phyloP scores from a whole-genome alignment of 2,888 invertebrate species.

The Cantharis rustica region DNA sequence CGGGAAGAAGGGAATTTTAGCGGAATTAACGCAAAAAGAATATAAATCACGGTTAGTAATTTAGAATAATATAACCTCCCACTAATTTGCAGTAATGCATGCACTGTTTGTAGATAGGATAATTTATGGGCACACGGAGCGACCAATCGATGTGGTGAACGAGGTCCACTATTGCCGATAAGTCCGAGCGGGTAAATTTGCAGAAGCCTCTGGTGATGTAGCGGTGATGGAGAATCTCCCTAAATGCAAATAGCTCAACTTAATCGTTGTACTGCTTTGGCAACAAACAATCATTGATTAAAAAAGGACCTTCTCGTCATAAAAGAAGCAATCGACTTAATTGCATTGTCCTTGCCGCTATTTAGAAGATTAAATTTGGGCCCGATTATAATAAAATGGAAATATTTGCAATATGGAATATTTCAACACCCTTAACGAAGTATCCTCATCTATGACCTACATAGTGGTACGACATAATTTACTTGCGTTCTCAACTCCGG shows the following conservation, averaged over 20 bases:
- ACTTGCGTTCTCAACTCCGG: constrained; percentile 21
- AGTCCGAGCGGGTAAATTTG: constrained; percentile 38
- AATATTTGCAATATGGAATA: constrained; percentile 4
- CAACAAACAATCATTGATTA: neutral
- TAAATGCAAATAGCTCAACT: constrained; percentile 37
- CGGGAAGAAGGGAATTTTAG: constrained; percentile 20
- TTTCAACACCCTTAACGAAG: neutral
- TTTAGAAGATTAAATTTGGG: neutral
- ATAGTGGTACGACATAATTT: constrained; percentile 22
- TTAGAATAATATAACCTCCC: constrained; percentile 45
- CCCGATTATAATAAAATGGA: neutral
- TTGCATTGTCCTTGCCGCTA: neutral
- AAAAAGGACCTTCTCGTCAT: neutral
- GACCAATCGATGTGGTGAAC: constrained; percentile 43
- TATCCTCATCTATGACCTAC: constrained; percentile 16
- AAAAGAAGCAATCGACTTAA: neutral
- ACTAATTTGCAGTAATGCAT: constrained; percentile 47
- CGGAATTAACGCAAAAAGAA: constrained; percentile 38
- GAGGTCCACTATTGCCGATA: constrained; percentile 36
- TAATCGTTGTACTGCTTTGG: constrained; percentile 11
- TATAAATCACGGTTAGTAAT: constrained; percentile 40
- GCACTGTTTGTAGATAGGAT: constrained; percentile 44
- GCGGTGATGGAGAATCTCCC: constrained; percentile 37
- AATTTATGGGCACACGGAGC: constrained; percentile 47
- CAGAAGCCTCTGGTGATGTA: constrained; percentile 35